Evolutionary conservation across 2,113 vertebrate species (phyloP).

Genomic region (Climacteris rufus): DNA sequence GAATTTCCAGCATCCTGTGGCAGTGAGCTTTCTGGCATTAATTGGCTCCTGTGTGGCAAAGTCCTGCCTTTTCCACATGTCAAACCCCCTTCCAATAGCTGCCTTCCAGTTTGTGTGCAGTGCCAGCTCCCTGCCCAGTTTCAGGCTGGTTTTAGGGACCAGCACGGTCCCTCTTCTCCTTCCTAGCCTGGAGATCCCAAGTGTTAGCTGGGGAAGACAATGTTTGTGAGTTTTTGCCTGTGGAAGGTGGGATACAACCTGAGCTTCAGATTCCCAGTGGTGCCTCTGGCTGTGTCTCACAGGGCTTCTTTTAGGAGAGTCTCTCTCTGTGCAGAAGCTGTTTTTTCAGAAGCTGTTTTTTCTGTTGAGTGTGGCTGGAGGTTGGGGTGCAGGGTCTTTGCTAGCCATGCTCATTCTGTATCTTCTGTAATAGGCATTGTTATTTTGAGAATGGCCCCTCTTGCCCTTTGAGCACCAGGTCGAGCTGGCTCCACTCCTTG

Average conservation of each 20-base stretch:
- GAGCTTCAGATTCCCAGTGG: not conserved
- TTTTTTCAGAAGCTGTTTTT: not conserved
- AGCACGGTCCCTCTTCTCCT: rapidly evolving
- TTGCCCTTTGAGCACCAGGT: not conserved
- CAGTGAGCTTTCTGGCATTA: not conserved
- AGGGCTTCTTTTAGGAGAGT: not conserved
- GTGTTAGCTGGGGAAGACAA: not conserved
- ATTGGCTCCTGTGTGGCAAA: not conserved
- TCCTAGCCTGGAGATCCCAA: not conserved
- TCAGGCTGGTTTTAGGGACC: not conserved
- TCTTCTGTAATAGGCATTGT: not conserved
- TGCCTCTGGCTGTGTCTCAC: not conserved
- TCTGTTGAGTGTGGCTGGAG: not conserved
- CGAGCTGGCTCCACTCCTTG: not conserved
- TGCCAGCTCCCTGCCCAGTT: not conserved
- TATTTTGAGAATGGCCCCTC: not conserved
- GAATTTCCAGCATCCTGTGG: not conserved
- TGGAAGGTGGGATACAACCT: not conserved
- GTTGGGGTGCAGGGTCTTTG: not conserved
- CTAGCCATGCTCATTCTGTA: not conserved
- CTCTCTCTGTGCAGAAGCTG: not conserved
- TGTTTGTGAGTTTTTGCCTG: not conserved
- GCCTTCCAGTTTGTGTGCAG: not conserved
- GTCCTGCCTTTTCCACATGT: not conserved
- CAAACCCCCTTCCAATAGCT: not conserved